Percentiles rank a stretch among this genome's conserved stretches.
phyloP scores from a whole-genome alignment of 1,140 invertebrate species.

The Lerema accius region DNA sequence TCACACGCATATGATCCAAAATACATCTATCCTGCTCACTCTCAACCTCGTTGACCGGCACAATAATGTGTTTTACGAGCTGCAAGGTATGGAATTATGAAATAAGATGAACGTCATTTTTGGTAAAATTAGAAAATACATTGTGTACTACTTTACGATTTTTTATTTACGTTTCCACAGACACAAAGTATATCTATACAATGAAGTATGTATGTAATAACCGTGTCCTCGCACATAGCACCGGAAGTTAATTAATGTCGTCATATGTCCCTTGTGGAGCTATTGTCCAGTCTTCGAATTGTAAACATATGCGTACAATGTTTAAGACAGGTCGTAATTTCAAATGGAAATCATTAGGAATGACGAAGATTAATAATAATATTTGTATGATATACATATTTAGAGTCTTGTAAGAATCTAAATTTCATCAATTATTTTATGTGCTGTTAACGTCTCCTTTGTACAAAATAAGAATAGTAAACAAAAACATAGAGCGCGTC shows the following conservation, averaged over 20 bases:
- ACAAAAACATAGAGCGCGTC: slow-evolving; percentile 16
- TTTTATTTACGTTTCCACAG: too few species aligned
- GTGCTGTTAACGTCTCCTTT: neutral
- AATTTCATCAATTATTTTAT: too few species aligned
- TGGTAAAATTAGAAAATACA: neutral
- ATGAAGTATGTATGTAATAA: neutral
- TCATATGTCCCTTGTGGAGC: slow-evolving; percentile 36
- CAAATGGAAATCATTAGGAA: slow-evolving; percentile 1
- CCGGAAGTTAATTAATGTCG: slow-evolving; percentile 55
- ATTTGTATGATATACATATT: too few species aligned
- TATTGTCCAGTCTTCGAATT: slow-evolving; percentile 42
- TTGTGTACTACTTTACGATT: too few species aligned
- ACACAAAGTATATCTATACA: too few species aligned
- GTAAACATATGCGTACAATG: slow-evolving; percentile 34
- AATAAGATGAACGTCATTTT: neutral
- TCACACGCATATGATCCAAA: slow-evolving; percentile 12
- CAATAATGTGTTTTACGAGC: slow-evolving; percentile 7
- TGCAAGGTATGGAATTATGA: neutral
- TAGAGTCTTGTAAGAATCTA: too few species aligned
- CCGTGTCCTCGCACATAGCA: slow-evolving; percentile 23
- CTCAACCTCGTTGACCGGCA: slow-evolving; percentile 11
- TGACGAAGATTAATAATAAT: too few species aligned
- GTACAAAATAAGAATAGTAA: slow-evolving; percentile 2
- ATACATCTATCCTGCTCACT: slow-evolving; percentile 6
- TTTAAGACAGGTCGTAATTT: neutral